Base-by-base conservation (phyloP, 2,113 vertebrate species). In the Ciconia maguari region DNA sequence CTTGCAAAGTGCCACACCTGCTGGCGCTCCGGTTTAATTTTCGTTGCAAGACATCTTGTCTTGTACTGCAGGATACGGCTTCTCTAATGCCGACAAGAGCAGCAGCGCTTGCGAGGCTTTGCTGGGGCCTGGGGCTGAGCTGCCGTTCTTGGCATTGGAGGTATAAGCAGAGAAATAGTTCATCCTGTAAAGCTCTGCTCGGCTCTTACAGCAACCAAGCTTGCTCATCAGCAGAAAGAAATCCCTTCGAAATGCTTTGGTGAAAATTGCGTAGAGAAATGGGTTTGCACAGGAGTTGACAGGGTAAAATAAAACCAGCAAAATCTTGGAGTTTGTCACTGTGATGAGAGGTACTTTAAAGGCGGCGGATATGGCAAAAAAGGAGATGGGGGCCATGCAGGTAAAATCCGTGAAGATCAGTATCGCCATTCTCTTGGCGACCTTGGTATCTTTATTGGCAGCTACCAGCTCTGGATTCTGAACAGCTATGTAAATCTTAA, bases 241-340 rank as follows among this genome's bases (percentile, higher is more conserved):
- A 69, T 99, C 99, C 93, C 98, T 98, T 88, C 97, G 98, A 96
- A 99, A 99, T 1, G 99, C 98, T 81, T 99, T 98, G 16, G 99
- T 99, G 98, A 99, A 99, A 87, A 99, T 99, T 0, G 99, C 99
- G 4, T 99, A 99, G 46, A 99, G 95, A 94, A 99, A 99, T 1
- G 99, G 99, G 94, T 99, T 99, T 93, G 99, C 99, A 2, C 99
- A 99, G 30, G 99, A 99, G 97, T 99, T 99, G 90, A 99, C 98
- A 0, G 99, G 99, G 86, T 99, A 99, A 94, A 99, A 99, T n/a
- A 99, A 98, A 88, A 99, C 98, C 58, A 99, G 98, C 78, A 99
- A 93, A 94, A 99, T 99, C 97, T 99, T 99, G 5, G 99, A 99
- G 94, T 99, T 98, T 34, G 99, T 99, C 89, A 99, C 98, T 0